Conservation (phyloP, 2,113 vertebrate species). For the Recurvirostra avosetta region DNA sequence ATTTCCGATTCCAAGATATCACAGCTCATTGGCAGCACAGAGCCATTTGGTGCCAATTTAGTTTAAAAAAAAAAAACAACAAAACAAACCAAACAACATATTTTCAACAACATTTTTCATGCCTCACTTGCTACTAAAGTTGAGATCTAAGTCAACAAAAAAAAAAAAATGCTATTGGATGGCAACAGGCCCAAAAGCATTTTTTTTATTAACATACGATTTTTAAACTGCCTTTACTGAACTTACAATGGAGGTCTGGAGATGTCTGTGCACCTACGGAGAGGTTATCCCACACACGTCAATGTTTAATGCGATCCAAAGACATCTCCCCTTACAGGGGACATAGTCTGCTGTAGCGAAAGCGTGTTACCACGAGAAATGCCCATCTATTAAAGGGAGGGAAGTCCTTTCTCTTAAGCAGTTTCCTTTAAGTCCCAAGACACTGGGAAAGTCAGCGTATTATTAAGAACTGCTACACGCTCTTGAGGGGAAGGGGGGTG, state of each 20-base stretch:
- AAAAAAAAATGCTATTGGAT: slow-evolving; percentile 2
- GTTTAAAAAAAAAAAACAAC: not conserved
- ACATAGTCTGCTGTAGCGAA: not conserved
- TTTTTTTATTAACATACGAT: not conserved
- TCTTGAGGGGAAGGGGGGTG: not conserved
- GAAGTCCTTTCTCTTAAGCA: not conserved
- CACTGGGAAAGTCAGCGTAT: fast-evolving
- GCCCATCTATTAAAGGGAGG: not conserved
- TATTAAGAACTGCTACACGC: not conserved
- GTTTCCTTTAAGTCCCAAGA: not conserved
- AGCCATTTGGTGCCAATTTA: slow-evolving; percentile 32
- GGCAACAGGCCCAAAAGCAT: not conserved
- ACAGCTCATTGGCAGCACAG: slow-evolving; percentile 34
- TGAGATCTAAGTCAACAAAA: slow-evolving; percentile 40
- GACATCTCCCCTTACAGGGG: slow-evolving; percentile 38
- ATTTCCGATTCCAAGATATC: slow-evolving; percentile 38
- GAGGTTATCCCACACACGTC: not conserved
- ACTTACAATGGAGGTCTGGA: not conserved
- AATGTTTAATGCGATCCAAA: slow-evolving; percentile 49
- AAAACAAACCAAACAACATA: not conserved
- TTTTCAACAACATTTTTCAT: slow-evolving; percentile 44
- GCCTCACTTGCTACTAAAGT: slow-evolving; percentile 35
- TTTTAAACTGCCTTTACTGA: not conserved
- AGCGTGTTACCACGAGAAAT: not conserved
- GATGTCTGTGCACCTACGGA: not conserved